phyloP scores from a whole-genome alignment of 2,888 invertebrate species.

The Cristatella mucedo region DNA sequence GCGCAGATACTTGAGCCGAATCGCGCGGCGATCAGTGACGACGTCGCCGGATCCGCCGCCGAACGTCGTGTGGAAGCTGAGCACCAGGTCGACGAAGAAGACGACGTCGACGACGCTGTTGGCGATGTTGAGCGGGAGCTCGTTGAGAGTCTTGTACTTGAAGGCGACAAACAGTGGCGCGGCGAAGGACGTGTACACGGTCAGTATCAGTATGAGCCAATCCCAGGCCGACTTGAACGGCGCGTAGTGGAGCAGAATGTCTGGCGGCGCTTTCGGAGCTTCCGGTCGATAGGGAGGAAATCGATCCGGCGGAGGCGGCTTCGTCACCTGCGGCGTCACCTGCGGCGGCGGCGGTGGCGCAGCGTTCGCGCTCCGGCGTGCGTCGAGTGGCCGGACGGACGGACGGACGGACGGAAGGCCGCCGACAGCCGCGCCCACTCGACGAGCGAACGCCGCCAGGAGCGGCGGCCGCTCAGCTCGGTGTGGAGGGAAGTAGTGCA shows the following conservation, averaged over 20 bases:
- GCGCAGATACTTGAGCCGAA: conserved; percentile 71
- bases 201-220: conserved; percentile 98
- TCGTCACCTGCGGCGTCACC: too few relatives aligned
- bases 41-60: conserved; percentile 67
- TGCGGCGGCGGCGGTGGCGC: too few relatives aligned
- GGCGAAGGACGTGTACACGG: conserved; percentile 96
- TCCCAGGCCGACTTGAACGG: conserved; percentile 96
- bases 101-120: conserved; percentile 94
- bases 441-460: too few relatives aligned
- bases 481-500: too few relatives aligned
- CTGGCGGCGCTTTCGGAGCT: conserved; percentile 97
- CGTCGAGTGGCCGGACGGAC: too few relatives aligned
- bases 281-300: conserved; percentile 56
- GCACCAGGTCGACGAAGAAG: conserved; percentile 98
- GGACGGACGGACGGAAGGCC: too few relatives aligned
- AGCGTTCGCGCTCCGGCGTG: too few relatives aligned
- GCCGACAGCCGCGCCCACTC: too few relatives aligned
- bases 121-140: conserved; percentile 37
- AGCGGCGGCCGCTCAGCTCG: too few relatives aligned
- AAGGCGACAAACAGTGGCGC: conserved; percentile 99
- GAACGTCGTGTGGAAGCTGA: conserved; percentile 99
- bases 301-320: too few relatives aligned
- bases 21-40: conserved; percentile 81
- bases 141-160: conserved; percentile 74
- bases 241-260: conserved; percentile 98